Percentiles rank a stretch among this genome's conserved stretches.
These are phyloP conservation scores for Coecobrya sp. DNA, from an alignment of 2,888 invertebrate genomes.

Conservation along the genomic window DNA sequence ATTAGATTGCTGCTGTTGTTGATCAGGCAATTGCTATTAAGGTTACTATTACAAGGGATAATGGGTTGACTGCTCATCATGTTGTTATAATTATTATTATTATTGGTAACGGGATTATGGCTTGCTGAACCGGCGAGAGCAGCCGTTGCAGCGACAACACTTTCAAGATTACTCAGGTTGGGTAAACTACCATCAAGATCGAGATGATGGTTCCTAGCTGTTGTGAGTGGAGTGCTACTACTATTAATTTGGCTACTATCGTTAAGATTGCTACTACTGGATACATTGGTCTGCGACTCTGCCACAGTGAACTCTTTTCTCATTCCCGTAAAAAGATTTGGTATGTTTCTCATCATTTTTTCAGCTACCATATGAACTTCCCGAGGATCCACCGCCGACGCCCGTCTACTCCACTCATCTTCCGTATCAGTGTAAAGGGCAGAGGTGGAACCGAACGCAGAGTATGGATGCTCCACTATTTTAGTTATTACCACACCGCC, in stretches of 20 bases:
- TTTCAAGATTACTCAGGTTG: constrained; percentile 73
- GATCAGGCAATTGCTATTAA: background rate
- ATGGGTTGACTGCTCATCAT: constrained; percentile 42
- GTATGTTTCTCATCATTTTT: constrained; percentile 71
- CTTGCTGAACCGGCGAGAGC: constrained; percentile 65
- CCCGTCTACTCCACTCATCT: constrained; percentile 62
- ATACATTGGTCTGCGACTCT: background rate
- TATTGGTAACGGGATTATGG: constrained; percentile 59
- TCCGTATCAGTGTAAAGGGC: constrained; percentile 61
- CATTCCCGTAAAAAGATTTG: constrained; percentile 66
- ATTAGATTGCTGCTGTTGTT: constrained; percentile 18
- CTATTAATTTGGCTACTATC: background rate
- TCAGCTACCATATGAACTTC: constrained; percentile 74
- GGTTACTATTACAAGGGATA: constrained; percentile 17
- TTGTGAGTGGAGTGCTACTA: constrained; percentile 1
- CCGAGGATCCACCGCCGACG: constrained; percentile 52
- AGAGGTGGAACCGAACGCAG: constrained; percentile 31
- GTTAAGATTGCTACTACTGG: constrained; percentile 31
- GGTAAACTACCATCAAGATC: constrained; percentile 77
- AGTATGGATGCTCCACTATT: constrained; percentile 58
- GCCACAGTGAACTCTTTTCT: constrained; percentile 51
- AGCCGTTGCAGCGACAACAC: constrained; percentile 60
- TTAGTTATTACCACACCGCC: constrained; percentile 68
- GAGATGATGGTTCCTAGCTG: constrained; percentile 46
- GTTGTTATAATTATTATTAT: constrained; percentile 26